Evolutionary conservation across 2,797 vertebrate genomes (phyloP).

Genomic region (Enteromius trimaculatus): DNA sequence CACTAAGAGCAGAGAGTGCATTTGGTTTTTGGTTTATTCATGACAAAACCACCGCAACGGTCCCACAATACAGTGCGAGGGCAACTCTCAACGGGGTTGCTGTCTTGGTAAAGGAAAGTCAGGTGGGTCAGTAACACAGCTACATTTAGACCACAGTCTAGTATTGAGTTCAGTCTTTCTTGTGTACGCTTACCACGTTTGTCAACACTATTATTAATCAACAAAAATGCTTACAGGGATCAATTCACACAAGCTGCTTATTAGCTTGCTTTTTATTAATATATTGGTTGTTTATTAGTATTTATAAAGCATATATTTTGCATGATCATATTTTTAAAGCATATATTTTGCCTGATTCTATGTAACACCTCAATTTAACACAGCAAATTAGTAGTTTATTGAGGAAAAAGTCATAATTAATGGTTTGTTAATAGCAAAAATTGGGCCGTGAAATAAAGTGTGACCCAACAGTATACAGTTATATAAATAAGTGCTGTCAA

Average conservation of each 20-base stretch:
- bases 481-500: too few species aligned
- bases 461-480: too few species aligned
- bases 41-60: slow-evolving; percentile 29
- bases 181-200: neutral
- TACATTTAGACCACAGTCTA: neutral
- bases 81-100: slow-evolving; percentile 21
- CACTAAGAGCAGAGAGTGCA: slow-evolving; percentile 34
- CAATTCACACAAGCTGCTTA: neutral
- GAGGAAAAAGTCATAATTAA: neutral
- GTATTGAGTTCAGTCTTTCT: neutral
- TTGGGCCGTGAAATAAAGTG: neutral
- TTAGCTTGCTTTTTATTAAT: neutral
- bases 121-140: slow-evolving; percentile 16
- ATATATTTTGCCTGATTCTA: neutral
- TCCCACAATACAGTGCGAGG: slow-evolving; percentile 47
- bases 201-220: neutral
- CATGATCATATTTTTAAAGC: too few species aligned
- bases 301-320: neutral
- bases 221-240: neutral
- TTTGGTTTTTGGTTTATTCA: slow-evolving; percentile 57
- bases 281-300: neutral
- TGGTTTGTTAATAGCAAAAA: neutral
- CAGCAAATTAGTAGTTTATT: neutral
- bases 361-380: neutral
- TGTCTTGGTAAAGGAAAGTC: slow-evolving; percentile 21